A percentile compares a stretch with the other conserved stretches of the same genome.
These are phyloP conservation scores for Sebastes iracundus DNA, from an alignment of 2,797 vertebrate species.

Conservation along the genomic window DNA sequence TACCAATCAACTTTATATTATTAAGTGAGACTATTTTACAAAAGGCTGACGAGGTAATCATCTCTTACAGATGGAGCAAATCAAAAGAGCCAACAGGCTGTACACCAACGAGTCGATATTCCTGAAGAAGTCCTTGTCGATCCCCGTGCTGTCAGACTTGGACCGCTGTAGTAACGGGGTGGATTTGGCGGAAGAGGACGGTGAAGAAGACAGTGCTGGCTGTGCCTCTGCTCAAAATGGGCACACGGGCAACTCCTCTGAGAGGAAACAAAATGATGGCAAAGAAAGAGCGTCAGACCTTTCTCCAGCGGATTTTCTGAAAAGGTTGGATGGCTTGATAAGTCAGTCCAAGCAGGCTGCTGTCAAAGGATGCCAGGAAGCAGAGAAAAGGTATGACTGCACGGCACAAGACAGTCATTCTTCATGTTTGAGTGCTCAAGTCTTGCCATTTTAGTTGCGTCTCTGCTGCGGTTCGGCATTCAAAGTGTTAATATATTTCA, in stretches of 20 bases:
- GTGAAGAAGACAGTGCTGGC: not conserved
- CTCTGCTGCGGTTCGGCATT: not conserved
- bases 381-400: conserved; percentile 73
- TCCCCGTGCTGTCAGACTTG: conserved; percentile 83
- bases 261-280: not conserved
- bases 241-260: not conserved
- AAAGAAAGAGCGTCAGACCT: conserved; percentile 59
- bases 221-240: conserved; percentile 33
- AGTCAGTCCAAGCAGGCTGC: conserved; percentile 88
- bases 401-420: not conserved
- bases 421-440: not conserved
- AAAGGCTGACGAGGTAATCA: not conserved
- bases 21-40: not conserved
- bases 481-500: too few relatives aligned
- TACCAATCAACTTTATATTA: not conserved
- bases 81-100: conserved; percentile 90
- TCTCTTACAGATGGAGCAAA: conserved; percentile 90
- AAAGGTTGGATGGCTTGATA: conserved; percentile 88
- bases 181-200: conserved; percentile 45
- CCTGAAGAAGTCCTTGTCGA: conserved; percentile 88
- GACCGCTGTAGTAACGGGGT: conserved; percentile 55
- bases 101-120: conserved; percentile 96
- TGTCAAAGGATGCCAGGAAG: conserved; percentile 77
- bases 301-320: conserved; percentile 88
- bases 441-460: not conserved